Percentiles rank a stretch among this genome's conserved stretches.
Evolutionary conservation across 2,888 invertebrate species (phyloP).

Genomic region (Callimorpha dominula): DNA sequence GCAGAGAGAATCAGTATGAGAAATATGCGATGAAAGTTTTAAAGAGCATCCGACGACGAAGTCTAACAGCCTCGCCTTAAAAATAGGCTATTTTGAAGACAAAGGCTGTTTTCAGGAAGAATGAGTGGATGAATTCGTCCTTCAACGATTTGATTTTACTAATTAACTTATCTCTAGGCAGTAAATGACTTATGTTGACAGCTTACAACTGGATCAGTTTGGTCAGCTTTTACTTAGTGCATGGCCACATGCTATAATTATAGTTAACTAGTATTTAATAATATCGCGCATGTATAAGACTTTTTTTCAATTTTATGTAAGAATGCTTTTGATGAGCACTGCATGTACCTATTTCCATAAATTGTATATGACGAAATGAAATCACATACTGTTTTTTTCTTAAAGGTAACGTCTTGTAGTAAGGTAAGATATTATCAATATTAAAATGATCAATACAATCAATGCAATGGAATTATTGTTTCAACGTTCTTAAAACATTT

Average conservation of each 20-base stretch:
- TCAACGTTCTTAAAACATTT: too few species aligned
- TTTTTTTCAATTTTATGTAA: not conserved
- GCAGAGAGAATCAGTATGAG: too few species aligned
- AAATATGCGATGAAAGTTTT: too few species aligned
- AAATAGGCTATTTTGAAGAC: too few species aligned
- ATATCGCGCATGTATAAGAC: not conserved
- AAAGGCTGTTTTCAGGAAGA: too few species aligned
- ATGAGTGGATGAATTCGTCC: too few species aligned
- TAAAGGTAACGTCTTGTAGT: slow-evolving; percentile 44
- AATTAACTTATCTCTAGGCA: too few species aligned
- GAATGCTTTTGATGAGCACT: not conserved
- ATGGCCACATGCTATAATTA: not conserved
- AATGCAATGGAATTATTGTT: too few species aligned
- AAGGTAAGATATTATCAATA: slow-evolving; percentile 40
- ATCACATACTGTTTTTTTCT: slow-evolving; percentile 35
- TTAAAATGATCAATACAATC: not conserved
- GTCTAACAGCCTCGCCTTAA: too few species aligned
- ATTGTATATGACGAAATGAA: slow-evolving; percentile 7
- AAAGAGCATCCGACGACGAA: too few species aligned
- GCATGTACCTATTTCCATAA: not conserved
- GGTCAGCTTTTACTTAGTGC: not conserved
- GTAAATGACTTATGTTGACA: not conserved
- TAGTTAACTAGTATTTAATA: not conserved
- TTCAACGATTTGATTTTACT: too few species aligned
- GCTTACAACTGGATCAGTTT: not conserved